These are phyloP conservation scores for Euzophera pinguis DNA, from an alignment of 2,888 invertebrate genomes.

Conservation along the genomic window DNA sequence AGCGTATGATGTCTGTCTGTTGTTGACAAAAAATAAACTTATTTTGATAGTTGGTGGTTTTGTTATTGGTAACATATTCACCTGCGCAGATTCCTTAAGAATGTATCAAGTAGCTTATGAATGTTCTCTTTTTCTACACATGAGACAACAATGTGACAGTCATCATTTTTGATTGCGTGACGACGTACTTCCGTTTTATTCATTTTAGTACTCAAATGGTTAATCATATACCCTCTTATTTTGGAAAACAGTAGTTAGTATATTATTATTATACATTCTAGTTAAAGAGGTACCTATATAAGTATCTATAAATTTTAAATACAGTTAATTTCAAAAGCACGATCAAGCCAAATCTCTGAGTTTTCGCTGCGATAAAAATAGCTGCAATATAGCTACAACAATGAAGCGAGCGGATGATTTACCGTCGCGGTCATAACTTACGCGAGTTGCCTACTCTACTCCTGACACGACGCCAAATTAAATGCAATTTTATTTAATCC, in stretches of 20 bases:
- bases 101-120: neutral
- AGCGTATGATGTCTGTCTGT: constrained; percentile 17
- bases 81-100: constrained; percentile 23
- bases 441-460: neutral
- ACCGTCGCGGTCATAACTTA: neutral
- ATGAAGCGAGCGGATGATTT: neutral
- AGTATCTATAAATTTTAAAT: too few species aligned
- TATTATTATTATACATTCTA: too few species aligned
- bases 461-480: neutral
- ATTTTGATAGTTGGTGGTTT: constrained; percentile 40
- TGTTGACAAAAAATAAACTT: constrained; percentile 36
- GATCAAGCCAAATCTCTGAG: neutral
- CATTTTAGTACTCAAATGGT: too few species aligned
- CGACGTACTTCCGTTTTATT: too few species aligned
- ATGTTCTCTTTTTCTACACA: neutral
- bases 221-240: too few species aligned
- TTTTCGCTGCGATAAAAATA: neutral
- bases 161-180: neutral
- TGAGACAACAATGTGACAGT: neutral
- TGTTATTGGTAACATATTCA: constrained; percentile 34
- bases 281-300: too few species aligned
- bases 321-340: neutral
- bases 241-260: too few species aligned
- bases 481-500: neutral
- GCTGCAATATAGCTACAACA: neutral